These are phyloP conservation scores for Tychaedon coryphoeus DNA, from an alignment of 2,113 vertebrate genomes.

Conservation along the genomic window DNA sequence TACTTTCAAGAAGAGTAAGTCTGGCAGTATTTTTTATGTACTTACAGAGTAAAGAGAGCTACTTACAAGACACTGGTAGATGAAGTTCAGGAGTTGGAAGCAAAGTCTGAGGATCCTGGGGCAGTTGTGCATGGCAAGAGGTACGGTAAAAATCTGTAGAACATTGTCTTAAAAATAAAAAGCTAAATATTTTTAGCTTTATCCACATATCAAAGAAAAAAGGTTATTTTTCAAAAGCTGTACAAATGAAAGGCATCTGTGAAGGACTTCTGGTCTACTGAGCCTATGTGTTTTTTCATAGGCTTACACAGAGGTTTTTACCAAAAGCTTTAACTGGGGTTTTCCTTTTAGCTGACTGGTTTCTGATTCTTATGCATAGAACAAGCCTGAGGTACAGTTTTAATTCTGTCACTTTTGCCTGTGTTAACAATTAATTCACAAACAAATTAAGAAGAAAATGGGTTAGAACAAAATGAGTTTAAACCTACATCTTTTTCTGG, in stretches of 20 bases:
- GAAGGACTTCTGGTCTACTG: background rate
- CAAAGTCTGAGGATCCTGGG: conserved; percentile 94
- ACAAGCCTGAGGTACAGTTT: background rate
- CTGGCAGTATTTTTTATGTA: background rate
- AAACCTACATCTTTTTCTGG: background rate
- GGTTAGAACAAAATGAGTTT: background rate
- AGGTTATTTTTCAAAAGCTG: background rate
- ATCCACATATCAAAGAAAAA: background rate
- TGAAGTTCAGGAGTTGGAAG: conserved; percentile 97
- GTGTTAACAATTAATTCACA: background rate
- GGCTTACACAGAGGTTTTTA: background rate
- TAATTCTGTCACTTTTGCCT: background rate
- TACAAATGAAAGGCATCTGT: background rate
- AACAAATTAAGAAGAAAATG: background rate
- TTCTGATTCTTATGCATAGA: background rate
- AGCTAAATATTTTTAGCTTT: background rate
- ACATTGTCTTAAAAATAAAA: background rate
- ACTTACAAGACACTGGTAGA: conserved; percentile 95
- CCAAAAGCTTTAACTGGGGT: background rate
- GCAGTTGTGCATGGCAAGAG: conserved; percentile 95
- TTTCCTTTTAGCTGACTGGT: background rate
- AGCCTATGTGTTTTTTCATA: background rate
- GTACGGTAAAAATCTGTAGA: conserved; percentile 68
- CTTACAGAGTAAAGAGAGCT: conserved; percentile 86
- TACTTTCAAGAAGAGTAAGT: conserved; percentile 4